Evolutionary conservation across 1,140 invertebrate species (phyloP).

Genomic region (Holotrichia oblita): DNA sequence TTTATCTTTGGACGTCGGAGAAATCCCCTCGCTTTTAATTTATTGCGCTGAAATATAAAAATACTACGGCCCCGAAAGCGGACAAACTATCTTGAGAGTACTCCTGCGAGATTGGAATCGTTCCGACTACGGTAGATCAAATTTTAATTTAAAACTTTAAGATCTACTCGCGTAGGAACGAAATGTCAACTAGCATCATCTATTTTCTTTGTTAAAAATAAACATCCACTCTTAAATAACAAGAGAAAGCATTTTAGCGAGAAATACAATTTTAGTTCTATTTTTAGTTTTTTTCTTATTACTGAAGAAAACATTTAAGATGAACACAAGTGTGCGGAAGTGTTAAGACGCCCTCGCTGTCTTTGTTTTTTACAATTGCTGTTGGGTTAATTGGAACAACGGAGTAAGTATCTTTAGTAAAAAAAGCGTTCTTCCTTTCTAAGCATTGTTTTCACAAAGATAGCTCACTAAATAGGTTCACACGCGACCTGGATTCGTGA

Average conservation of each 20-base stretch:
- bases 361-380: background rate
- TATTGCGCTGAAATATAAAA: slow-evolving; percentile 15
- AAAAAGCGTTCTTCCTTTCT: background rate
- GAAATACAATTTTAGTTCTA: background rate
- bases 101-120: background rate
- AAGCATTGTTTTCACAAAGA: background rate
- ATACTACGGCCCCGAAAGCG: background rate
- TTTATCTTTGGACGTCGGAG: slow-evolving; percentile 17
- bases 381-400: slow-evolving; percentile 3
- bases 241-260: background rate
- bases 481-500: too few relatives aligned
- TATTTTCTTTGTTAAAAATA: background rate
- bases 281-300: background rate
- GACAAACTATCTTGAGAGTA: background rate
- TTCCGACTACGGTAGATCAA: background rate
- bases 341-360: background rate
- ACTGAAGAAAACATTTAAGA: background rate
- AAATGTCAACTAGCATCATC: background rate
- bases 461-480: background rate
- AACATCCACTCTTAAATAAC: background rate
- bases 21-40: slow-evolving; percentile 26
- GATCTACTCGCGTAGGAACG: background rate
- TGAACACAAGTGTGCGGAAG: background rate
- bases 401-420: background rate
- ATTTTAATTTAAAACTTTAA: background rate